These are phyloP conservation scores for Leistus spinibarbis DNA, from an alignment of 2,888 invertebrate genomes.

Conservation along the genomic window DNA sequence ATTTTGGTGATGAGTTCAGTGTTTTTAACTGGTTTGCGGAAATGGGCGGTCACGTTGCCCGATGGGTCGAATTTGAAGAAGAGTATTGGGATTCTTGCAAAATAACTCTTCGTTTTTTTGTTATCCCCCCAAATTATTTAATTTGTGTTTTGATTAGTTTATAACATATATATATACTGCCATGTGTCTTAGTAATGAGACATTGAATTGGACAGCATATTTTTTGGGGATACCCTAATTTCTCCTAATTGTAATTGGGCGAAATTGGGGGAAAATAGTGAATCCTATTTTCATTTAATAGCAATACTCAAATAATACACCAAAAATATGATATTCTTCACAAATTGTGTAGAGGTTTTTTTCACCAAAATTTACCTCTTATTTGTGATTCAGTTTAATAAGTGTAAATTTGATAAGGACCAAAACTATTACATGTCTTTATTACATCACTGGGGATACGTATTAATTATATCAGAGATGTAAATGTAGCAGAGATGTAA, in stretches of 20 bases:
- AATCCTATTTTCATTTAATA: too few species aligned
- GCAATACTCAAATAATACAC: neutral
- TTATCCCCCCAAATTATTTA: too few species aligned
- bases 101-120: slow-evolving; percentile 50
- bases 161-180: too few species aligned
- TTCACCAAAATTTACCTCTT: neutral
- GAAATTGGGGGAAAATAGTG: too few species aligned
- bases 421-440: neutral
- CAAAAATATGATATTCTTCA: neutral
- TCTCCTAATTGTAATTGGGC: too few species aligned
- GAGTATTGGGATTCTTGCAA: slow-evolving; percentile 69
- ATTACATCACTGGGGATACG: neutral
- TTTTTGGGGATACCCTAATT: too few species aligned
- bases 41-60: slow-evolving; percentile 84
- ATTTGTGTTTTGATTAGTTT: too few species aligned
- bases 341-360: neutral
- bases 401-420: neutral
- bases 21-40: slow-evolving; percentile 79
- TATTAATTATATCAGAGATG: neutral
- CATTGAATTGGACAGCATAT: too few species aligned
- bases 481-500: neutral
- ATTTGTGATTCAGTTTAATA: neutral
- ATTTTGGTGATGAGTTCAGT: slow-evolving; percentile 84
- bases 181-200: too few species aligned
- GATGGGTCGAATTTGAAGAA: slow-evolving; percentile 72